Base-by-base conservation (phyloP, 2,113 vertebrate genomes). In the Ancistrus triradiatus region DNA sequence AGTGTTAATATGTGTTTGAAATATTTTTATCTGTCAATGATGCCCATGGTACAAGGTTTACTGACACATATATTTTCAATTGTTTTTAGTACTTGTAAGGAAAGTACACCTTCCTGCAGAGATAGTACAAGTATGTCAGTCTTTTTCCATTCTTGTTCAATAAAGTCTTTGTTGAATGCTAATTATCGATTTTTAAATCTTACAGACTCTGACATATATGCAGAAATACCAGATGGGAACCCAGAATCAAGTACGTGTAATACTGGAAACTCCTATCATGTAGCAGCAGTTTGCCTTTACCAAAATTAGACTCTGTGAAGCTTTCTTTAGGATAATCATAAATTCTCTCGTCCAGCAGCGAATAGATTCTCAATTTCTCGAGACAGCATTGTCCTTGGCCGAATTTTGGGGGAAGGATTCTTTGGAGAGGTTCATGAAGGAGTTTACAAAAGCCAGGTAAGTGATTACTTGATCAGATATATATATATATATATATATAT, bases 381-480 rank as follows among this genome's bases (percentile, higher is more conserved):
- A 48, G 85, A 90, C 5, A 86, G 91, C 1, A 18, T 98, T 1
- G 66, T 81, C 0, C 78, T 97, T 66, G 92, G 91, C 40, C 81
- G 85, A 40, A 94, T 96, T 75, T 85, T 98, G 0, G 95, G 95
- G 0, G 95, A 97, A 80, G 95, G 95, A 19, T 96, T 95, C 74
- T 97, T 98, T 0, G 95, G 95, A 25, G 93, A 96, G 70, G 95
- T 98, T 55, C 90, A 95, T 0, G 89, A 93, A 13, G 95, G 94
- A 14, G 72, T 91, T 63, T 98, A 93, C 74, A 94, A 86, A 38
- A 91, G 85, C 59, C 85, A 83, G 0, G 95, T 93, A 77, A 88
- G 93, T 84, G 17, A 14, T 17, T 27, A 14, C 3, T 5, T 6
- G 25, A 14, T 52, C 11, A 2, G 25, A 48, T 50, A 13, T 7